Conservation (phyloP, 2,888 invertebrate species). For the Eulithis prunata region DNA sequence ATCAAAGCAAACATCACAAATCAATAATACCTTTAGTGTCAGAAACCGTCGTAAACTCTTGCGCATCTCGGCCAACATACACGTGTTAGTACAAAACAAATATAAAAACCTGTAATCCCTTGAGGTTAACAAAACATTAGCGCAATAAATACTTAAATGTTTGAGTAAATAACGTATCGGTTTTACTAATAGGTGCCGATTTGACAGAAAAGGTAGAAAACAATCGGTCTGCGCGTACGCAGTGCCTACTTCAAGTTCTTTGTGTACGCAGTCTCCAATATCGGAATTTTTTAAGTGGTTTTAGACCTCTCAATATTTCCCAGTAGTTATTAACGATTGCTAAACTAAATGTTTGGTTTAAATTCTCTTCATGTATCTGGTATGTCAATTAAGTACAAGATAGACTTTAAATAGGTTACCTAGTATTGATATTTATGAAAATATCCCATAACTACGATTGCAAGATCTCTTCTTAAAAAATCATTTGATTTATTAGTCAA, state of each 20-base stretch:
- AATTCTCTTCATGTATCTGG: conserved; percentile 26
- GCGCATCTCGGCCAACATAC: conserved; percentile 49
- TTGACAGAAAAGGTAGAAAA: conserved; percentile 71
- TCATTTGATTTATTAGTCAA: too few relatives aligned
- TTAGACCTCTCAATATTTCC: conserved; percentile 33
- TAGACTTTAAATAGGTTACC: conserved; percentile 1
- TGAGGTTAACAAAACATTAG: conserved; percentile 80
- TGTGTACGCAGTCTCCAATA: conserved; percentile 34
- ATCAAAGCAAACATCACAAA: conserved; percentile 31
- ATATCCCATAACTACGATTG: too few relatives aligned
- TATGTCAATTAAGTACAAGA: conserved; percentile 19
- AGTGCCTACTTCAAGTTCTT: conserved; percentile 34
- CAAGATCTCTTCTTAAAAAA: too few relatives aligned
- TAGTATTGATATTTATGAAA: background rate
- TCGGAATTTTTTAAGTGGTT: conserved; percentile 43
- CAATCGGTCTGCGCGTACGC: conserved; percentile 66
- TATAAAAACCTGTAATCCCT: conserved; percentile 78
- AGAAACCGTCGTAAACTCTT: conserved; percentile 42
- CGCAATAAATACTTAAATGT: conserved; percentile 76
- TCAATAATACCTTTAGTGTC: conserved; percentile 39
- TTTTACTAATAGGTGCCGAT: conserved; percentile 76
- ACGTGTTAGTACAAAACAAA: conserved; percentile 77
- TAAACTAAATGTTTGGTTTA: conserved; percentile 31
- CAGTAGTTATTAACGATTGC: conserved; percentile 35
- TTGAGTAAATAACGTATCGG: conserved; percentile 63